These are phyloP conservation scores for Arctopsyche grandis DNA, from an alignment of 1,140 invertebrate genomes.

Conservation along the genomic window DNA sequence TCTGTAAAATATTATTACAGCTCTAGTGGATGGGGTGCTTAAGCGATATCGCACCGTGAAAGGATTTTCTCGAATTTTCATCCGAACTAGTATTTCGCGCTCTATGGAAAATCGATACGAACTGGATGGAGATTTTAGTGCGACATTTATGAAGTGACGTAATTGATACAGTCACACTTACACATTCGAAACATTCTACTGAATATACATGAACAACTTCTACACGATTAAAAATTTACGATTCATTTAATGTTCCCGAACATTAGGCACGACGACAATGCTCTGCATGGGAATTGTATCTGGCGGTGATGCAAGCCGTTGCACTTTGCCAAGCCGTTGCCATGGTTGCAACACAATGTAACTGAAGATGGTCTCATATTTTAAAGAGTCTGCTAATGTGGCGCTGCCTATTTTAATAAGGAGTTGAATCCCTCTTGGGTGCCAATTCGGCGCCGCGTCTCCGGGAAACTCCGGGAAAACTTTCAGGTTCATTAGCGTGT, in stretches of 20 bases:
- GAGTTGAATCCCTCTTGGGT: background rate
- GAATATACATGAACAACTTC: no score
- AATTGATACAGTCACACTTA: no score
- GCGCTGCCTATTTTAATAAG: background rate
- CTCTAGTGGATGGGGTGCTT: background rate
- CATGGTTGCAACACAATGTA: background rate
- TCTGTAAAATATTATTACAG: constrained; percentile 7
- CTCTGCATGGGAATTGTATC: no score
- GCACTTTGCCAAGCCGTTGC: no score
- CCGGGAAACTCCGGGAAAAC: background rate
- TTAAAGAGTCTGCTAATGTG: constrained; percentile 3
- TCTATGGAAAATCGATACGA: no score
- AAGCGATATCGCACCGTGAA: background rate
- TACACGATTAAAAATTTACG: no score
- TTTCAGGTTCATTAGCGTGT: constrained; percentile 44
- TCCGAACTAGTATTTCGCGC: background rate
- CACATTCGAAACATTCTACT: no score
- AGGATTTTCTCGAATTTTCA: background rate
- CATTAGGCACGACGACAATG: no score
- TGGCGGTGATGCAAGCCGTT: no score
- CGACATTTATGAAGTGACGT: no score
- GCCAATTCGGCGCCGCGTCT: constrained; percentile 9
- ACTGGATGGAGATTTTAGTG: no score
- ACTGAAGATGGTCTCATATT: background rate
- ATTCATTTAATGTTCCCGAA: no score